Conservation (phyloP, 1,140 invertebrate genomes). For the Papilio dardanus region DNA sequence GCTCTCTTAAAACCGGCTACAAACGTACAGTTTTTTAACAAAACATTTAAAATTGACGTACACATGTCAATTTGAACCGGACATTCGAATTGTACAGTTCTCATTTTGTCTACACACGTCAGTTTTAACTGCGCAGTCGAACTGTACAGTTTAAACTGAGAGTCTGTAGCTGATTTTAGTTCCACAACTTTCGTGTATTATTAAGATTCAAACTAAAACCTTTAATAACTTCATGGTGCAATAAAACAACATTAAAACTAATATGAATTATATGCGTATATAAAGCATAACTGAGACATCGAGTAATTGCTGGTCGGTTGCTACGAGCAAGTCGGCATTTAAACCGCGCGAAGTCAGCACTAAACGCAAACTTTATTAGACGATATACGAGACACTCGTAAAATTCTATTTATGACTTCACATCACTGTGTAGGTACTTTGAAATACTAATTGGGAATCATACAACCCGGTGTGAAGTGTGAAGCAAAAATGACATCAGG, state of each 20-base stretch:
- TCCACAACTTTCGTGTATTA: not conserved
- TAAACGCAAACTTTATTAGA: constrained; percentile 64
- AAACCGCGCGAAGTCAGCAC: constrained; percentile 59
- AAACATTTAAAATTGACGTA: too few species aligned
- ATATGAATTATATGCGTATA: not conserved
- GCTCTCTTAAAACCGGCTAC: too few species aligned
- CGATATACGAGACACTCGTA: constrained; percentile 58
- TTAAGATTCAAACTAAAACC: too few species aligned
- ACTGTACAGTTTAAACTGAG: too few species aligned
- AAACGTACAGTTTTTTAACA: too few species aligned
- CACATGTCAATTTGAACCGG: too few species aligned
- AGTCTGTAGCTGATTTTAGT: too few species aligned
- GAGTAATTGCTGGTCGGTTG: constrained; percentile 51
- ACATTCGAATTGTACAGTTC: too few species aligned
- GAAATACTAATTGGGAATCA: constrained; percentile 59
- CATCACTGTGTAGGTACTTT: constrained; percentile 48
- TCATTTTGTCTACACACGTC: too few species aligned
- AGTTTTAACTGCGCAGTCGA: too few species aligned
- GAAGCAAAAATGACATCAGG: constrained; percentile 26
- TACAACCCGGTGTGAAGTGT: constrained; percentile 46
- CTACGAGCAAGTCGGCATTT: constrained; percentile 46
- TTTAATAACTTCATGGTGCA: too few species aligned
- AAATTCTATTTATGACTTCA: constrained; percentile 60
- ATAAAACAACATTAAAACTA: constrained; percentile 3
- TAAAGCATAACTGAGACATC: constrained; percentile 31